phyloP scores from a whole-genome alignment of 2,113 vertebrate species.

The Lucifuga dentata region DNA sequence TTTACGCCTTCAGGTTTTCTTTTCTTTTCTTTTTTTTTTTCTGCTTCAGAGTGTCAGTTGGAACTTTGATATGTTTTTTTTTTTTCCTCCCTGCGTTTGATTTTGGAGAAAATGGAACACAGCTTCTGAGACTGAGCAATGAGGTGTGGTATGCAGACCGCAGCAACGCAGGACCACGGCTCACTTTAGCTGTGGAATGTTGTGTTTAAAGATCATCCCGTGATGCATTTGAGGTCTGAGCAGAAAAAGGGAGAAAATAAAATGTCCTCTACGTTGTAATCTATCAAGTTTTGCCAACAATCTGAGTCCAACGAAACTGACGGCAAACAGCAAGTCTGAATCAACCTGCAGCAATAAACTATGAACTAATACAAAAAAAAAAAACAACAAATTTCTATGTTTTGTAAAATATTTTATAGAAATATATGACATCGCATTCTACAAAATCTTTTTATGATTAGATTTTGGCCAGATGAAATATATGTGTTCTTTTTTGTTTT shows the following conservation, averaged over 20 bases:
- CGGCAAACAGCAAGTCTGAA: too few relatives aligned
- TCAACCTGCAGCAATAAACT: too few relatives aligned
- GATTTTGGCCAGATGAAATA: too few relatives aligned
- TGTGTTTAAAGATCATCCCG: slow-evolving; percentile 14
- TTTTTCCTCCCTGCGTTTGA: slow-evolving; percentile 74
- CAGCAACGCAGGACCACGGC: background rate
- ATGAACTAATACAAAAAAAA: too few relatives aligned
- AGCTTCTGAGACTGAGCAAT: slow-evolving; percentile 37
- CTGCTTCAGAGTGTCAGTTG: background rate
- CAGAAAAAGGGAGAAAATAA: background rate
- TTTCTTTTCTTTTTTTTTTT: slow-evolving; percentile 5
- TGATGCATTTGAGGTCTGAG: background rate
- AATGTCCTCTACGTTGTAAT: background rate
- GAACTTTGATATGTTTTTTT: slow-evolving; percentile 22
- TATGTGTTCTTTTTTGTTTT: too few relatives aligned
- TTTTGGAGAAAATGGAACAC: slow-evolving; percentile 69
- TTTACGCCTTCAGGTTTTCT: too few relatives aligned
- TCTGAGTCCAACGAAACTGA: too few relatives aligned
- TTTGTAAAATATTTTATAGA: too few relatives aligned
- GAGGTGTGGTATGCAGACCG: slow-evolving; percentile 20
- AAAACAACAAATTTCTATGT: too few relatives aligned
- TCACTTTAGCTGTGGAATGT: slow-evolving; percentile 8
- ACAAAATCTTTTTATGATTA: too few relatives aligned
- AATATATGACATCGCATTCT: too few relatives aligned
- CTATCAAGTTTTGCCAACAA: too few relatives aligned